phyloP scores from a whole-genome alignment of 2,888 invertebrate species.

The Xestia rhomboidea region DNA sequence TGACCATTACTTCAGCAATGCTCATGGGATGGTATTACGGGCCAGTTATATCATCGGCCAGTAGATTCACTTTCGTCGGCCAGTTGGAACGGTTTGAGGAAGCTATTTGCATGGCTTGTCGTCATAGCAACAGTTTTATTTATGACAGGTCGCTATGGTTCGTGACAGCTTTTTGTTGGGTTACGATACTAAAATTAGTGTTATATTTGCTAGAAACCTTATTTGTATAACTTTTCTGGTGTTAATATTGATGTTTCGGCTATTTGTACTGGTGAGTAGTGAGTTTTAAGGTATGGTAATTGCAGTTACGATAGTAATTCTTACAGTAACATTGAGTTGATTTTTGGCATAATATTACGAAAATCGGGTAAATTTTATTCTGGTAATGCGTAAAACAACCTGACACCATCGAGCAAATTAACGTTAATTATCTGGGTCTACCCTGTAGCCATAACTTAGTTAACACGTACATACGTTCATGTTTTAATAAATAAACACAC shows the following conservation, averaged over 20 bases:
- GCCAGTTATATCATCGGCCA: conserved; percentile 67
- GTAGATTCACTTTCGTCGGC: conserved; percentile 75
- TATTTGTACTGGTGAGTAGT: background rate
- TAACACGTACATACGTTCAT: background rate
- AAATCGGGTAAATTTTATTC: background rate
- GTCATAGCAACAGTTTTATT: conserved; percentile 49
- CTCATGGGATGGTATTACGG: conserved; percentile 49
- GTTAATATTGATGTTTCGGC: background rate
- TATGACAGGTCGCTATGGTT: conserved; percentile 40
- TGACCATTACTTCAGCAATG: conserved; percentile 15
- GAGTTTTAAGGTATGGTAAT: background rate
- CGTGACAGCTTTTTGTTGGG: conserved; percentile 17
- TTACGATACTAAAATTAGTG: background rate
- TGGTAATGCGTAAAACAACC: background rate
- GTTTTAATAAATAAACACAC: background rate
- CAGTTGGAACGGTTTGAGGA: conserved; percentile 51
- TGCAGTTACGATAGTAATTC: background rate
- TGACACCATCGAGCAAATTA: background rate
- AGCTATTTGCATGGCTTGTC: conserved; percentile 68
- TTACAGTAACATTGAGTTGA: background rate
- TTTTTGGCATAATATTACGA: background rate
- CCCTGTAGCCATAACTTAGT: background rate
- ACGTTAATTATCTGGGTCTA: background rate
- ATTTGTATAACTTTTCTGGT: background rate
- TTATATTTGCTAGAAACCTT: background rate